Evolutionary conservation across 2,888 invertebrate genomes (phyloP), one percentile per base, ranked within the genome.

Genomic region (Lithophane ornitopus): DNA sequence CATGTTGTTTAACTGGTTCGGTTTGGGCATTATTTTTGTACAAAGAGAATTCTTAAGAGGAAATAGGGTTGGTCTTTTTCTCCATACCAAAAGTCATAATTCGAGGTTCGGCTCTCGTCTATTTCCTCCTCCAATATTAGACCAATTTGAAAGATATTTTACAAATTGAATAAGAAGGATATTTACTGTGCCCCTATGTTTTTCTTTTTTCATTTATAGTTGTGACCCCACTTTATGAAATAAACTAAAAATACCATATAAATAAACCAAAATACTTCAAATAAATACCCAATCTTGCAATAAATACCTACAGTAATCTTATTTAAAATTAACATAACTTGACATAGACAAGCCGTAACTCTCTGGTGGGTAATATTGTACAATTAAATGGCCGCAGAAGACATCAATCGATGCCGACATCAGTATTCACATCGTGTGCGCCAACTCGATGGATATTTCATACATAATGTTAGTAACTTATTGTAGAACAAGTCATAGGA

Each of bases 361-460:
- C 70, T 56, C 46, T 28, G 28, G 44, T 56, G 59, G 58, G 52
- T 65, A 70, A 46, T 72, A 69, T 49, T 34, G 34, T 58, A 70
- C 58, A 84, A 70, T 80, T 84, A 81, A 80, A 70, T 70, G 59
- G 41, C 54, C 34, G n/a, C 28, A 46, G 34, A n/a, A 59, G 74
- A 80, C 74, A 68, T 80, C 70, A 74, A 74, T 81, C 85, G 85
- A 70, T 63, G 59, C 22, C 16, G 49, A 3, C 12, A 84, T 81
- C 62, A 85, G 70, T 63, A 81, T 74, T 84, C 85, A 22, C 19
- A 11, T n/a, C 81, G 58, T 54, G 81, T 56, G 58, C 67, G 34
- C 58, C 26, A 16, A 54, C n/a, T 68, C 74, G 70, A 74, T 74
- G 69, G 81, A 81, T 84, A 84, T 70, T 74, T 81, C 85, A 81